Base-by-base conservation (phyloP, 2,113 vertebrate genomes). In the Zeus faber region DNA sequence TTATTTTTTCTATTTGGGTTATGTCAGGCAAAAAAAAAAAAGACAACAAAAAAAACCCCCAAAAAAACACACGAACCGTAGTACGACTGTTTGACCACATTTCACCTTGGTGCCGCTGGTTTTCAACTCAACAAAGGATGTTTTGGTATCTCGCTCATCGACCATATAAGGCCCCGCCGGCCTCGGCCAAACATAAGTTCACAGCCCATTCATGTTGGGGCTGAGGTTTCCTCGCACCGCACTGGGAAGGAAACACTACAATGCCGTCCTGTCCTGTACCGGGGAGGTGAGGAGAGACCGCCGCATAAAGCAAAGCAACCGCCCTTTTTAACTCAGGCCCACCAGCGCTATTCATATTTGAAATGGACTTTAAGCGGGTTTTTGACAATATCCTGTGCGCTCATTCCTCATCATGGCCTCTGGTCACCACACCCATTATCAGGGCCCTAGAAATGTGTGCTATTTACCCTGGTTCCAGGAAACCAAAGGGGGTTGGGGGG, bases 161-260 rank as follows among this genome's bases (percentile, higher is more conserved):
- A 43, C 76, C 62, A 49, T 56, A 65, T 74, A n/a, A 52, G 27
- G 62, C 58, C 58, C 31, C 17, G 35, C 48, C 54, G 63, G 65
- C 53, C 53, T 64, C 37, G 23, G 80, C 76, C 83, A 85, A 81
- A 58, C 60, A 76, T 78, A 84, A 77, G 77, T 81, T 81, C 67
- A 65, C 17, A 56, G 74, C 66, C 76, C 72, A 81, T 82, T 86
- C 72, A 61, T 27, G 43, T 37, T 62, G 46, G 53, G 65, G 20
- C 66, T 78, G 76, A 71, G 61, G 66, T 80, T 79, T 80, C 62
- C 64, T 44, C 2, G 49, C 23, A 63, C 62, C 55, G 46, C 4
- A 5, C 43, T 33, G 46, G 20, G 33, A 21, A 59, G 49, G 54
- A 56, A 72, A 66, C 16, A 57, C 67, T 56, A 67, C 58, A 74